Conservation (phyloP, 2,113 vertebrate genomes). For the Cryptotis parvus region DNA sequence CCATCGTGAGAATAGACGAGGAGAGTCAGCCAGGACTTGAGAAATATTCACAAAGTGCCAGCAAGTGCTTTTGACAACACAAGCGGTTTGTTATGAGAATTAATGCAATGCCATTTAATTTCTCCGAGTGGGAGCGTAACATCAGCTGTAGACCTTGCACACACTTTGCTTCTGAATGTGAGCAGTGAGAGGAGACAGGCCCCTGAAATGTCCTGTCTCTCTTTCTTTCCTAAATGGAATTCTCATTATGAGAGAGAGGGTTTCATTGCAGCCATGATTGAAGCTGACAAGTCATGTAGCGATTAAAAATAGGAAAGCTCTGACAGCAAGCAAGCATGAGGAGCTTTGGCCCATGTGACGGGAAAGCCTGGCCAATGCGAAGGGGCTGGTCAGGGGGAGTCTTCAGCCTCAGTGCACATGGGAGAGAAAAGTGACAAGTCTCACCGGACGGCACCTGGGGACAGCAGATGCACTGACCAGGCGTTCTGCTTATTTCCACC, state of each 20-base stretch:
- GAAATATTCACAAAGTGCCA: background rate
- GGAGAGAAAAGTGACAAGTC: slow-evolving; percentile 92
- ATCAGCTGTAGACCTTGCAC: slow-evolving; percentile 33
- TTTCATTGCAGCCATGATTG: slow-evolving; percentile 93
- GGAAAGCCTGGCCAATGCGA: slow-evolving; percentile 95
- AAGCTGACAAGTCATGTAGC: slow-evolving; percentile 96
- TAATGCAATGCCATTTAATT: background rate
- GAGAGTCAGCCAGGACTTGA: background rate
- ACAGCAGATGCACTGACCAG: slow-evolving; percentile 82
- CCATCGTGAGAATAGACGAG: slow-evolving; percentile 38
- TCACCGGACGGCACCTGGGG: slow-evolving; percentile 82
- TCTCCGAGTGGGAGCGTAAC: background rate
- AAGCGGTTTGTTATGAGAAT: background rate
- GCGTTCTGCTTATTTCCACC: slow-evolving; percentile 63
- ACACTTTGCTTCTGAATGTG: slow-evolving; percentile 60
- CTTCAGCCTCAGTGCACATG: slow-evolving; percentile 94
- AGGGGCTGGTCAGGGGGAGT: slow-evolving; percentile 92
- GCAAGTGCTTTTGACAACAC: background rate
- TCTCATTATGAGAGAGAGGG: slow-evolving; percentile 90
- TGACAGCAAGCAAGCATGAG: slow-evolving; percentile 96
- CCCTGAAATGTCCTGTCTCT: slow-evolving; percentile 69
- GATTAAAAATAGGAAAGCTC: slow-evolving; percentile 99
- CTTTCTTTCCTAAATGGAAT: slow-evolving; percentile 3
- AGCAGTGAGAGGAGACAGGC: slow-evolving; percentile 64
- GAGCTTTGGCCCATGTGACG: slow-evolving; percentile 96